These are phyloP conservation scores for Aspiorhynchus laticeps DNA, from an alignment of 2,113 vertebrate species.

Conservation along the genomic window DNA sequence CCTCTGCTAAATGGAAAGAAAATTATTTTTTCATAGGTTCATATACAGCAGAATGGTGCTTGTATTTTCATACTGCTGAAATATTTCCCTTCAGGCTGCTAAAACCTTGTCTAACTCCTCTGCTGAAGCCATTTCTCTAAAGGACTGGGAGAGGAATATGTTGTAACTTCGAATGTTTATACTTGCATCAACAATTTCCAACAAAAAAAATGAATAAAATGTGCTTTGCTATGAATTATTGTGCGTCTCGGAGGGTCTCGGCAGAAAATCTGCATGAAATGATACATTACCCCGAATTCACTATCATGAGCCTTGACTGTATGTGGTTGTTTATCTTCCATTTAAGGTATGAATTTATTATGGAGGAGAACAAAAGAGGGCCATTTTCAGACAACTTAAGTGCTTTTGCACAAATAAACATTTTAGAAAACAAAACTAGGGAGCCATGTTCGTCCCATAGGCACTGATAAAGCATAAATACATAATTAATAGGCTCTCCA, in stretches of 20 bases:
- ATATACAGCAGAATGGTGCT: neutral
- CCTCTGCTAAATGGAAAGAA: slow-evolving; percentile 24
- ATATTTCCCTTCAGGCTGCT: slow-evolving; percentile 15
- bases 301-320: slow-evolving; percentile 6
- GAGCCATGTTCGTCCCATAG: neutral
- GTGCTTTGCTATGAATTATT: slow-evolving; percentile 13
- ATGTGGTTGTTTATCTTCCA: slow-evolving; percentile 12
- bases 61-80: neutral
- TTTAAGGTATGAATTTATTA: slow-evolving; percentile 28
- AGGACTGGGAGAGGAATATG: neutral
- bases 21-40: slow-evolving; percentile 18
- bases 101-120: neutral
- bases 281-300: slow-evolving; percentile 17
- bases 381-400: slow-evolving; percentile 24
- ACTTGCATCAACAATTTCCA: slow-evolving; percentile 12
- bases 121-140: neutral
- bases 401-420: slow-evolving; percentile 17
- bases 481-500: slow-evolving; percentile 21
- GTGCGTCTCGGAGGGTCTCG: slow-evolving; percentile 15
- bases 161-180: slow-evolving; percentile 22
- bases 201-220: neutral
- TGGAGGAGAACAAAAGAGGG: slow-evolving; percentile 10
- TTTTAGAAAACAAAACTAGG: slow-evolving; percentile 8
- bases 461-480: slow-evolving; percentile 32
- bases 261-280: slow-evolving; percentile 39